A percentile compares a stretch with the other conserved stretches of the same genome.
These are phyloP conservation scores for Salvelinus alpinus DNA, from an alignment of 2,113 vertebrate species.

Conservation along the genomic window DNA sequence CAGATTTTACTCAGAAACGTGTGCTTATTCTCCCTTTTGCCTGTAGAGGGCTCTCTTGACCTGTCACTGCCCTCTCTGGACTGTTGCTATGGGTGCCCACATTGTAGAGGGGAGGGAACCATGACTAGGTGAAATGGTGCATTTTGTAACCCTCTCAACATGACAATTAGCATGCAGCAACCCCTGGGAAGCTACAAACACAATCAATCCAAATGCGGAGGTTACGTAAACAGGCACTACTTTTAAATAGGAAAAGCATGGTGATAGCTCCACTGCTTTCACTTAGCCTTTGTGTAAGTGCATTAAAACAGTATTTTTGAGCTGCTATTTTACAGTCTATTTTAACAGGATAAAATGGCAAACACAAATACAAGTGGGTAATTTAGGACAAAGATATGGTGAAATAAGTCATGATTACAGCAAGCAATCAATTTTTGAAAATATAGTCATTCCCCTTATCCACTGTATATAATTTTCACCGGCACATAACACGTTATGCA, in stretches of 20 bases:
- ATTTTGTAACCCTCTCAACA: not conserved
- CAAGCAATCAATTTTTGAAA: not conserved
- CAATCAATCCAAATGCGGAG: not conserved
- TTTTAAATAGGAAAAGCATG: not conserved
- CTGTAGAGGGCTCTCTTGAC: conserved; percentile 1
- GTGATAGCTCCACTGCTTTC: not conserved
- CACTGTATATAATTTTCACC: not conserved
- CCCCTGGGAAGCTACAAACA: not conserved
- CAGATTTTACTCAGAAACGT: too few species aligned
- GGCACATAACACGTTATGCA: not conserved
- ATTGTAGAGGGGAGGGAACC: not conserved
- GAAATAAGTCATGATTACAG: not conserved
- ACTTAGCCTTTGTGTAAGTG: not conserved
- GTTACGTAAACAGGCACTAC: not conserved
- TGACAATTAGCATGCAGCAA: conserved; percentile 9
- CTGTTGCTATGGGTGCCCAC: not conserved
- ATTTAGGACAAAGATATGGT: not conserved
- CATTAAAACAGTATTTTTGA: not conserved
- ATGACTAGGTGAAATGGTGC: conserved; percentile 3
- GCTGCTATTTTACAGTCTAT: not conserved
- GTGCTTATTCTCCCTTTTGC: not conserved
- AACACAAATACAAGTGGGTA: not conserved
- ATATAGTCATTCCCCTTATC: not conserved
- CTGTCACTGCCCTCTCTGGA: not conserved
- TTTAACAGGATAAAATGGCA: not conserved